phyloP scores from a whole-genome alignment of 2,888 invertebrate species.

The Clusia tigrina region DNA sequence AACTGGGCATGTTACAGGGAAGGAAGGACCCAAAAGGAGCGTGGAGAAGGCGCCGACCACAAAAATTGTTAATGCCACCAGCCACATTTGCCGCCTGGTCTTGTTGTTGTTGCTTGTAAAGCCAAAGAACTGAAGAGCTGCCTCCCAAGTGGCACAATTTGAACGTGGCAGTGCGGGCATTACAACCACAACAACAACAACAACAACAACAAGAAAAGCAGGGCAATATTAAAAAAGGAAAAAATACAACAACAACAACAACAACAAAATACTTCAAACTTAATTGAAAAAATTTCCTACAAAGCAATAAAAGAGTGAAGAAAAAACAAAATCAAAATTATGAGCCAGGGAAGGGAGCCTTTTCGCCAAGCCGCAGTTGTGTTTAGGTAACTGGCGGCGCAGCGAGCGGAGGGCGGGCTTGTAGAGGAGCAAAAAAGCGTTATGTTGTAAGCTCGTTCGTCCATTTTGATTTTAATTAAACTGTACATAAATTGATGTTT shows the following conservation, averaged over 20 bases:
- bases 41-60: too few relatives aligned
- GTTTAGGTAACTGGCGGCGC: not conserved
- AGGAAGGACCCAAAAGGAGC: too few relatives aligned
- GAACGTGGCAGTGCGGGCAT: too few relatives aligned
- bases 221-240: not conserved
- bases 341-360: too few relatives aligned
- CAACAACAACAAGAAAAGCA: too few relatives aligned
- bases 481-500: slow-evolving; percentile 10
- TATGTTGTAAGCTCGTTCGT: slow-evolving; percentile 5
- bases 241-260: not conserved
- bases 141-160: not conserved
- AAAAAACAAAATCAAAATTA: not conserved
- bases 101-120: too few relatives aligned
- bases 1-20: too few relatives aligned
- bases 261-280: not conserved
- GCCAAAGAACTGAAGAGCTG: too few relatives aligned
- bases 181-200: too few relatives aligned
- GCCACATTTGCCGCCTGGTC: too few relatives aligned
- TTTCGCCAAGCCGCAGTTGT: too few relatives aligned
- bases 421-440: not conserved
- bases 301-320: not conserved
- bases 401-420: not conserved
- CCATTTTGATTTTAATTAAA: slow-evolving; percentile 10
- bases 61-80: too few relatives aligned
- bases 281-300: slow-evolving; percentile 2